Conservation (phyloP, 2,797 vertebrate species). For the Pseudochirops cupreus region DNA sequence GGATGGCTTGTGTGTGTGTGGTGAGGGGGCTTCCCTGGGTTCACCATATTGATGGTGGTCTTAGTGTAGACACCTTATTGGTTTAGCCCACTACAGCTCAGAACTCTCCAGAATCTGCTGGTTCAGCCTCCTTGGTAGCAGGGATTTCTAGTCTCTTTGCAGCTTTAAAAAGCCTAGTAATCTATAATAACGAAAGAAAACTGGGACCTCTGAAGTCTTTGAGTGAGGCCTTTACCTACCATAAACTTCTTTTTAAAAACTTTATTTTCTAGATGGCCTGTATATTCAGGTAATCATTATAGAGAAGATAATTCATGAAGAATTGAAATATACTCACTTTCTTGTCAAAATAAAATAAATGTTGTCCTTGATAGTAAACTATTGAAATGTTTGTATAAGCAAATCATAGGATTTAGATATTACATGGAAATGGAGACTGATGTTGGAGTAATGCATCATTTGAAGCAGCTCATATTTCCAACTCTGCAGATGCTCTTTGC, state of each 20-base stretch:
- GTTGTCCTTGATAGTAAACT: background rate
- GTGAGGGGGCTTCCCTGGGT: no score
- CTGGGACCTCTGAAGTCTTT: constrained; percentile 46
- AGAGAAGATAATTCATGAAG: background rate
- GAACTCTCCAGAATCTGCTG: background rate
- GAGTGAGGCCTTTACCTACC: constrained; percentile 14
- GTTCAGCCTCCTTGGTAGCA: background rate
- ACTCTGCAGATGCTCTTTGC: background rate
- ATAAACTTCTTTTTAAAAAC: background rate
- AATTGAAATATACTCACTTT: background rate
- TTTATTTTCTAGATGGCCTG: constrained; percentile 35
- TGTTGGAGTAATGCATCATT: background rate
- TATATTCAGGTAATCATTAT: background rate
- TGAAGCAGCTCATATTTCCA: background rate
- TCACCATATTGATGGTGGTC: background rate
- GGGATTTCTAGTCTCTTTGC: constrained; percentile 16
- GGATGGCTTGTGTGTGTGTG: background rate
- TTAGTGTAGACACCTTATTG: background rate
- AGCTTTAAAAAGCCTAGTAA: constrained; percentile 43
- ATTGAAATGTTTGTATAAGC: background rate
- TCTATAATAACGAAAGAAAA: constrained; percentile 17
- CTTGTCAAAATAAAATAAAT: background rate
- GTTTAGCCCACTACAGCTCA: background rate
- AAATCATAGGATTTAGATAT: background rate
- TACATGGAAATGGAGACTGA: background rate